Percentiles rank a stretch among this genome's conserved stretches.
These are phyloP conservation scores for Actinernus sp. DNA, from an alignment of 92 coral and sea anemone species.

Conservation along the genomic window DNA sequence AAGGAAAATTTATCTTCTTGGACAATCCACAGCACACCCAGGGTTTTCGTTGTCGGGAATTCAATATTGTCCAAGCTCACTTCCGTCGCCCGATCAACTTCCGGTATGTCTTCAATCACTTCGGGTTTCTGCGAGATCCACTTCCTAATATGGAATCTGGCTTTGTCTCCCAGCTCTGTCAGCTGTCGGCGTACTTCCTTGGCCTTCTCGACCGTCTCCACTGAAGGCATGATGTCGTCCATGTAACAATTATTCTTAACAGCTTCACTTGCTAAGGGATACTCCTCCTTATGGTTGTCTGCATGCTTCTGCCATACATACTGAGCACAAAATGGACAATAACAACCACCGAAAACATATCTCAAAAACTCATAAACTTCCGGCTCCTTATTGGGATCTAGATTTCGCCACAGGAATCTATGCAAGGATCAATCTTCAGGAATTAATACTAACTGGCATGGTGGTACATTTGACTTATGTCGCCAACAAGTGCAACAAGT, in stretches of 20 bases:
- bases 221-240: slow-evolving; percentile 69
- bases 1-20: slow-evolving; percentile 59
- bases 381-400: slow-evolving; percentile 33
- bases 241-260: slow-evolving; percentile 57
- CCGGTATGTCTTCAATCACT: too few relatives aligned
- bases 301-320: slow-evolving; percentile 50
- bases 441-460: too few relatives aligned
- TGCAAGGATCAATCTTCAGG: too few relatives aligned
- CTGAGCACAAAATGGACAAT: slow-evolving; percentile 64
- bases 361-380: slow-evolving; percentile 54
- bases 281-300: slow-evolving; percentile 1
- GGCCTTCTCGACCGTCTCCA: slow-evolving; percentile 36
- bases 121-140: slow-evolving; percentile 58
- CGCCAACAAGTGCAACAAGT: slow-evolving; percentile 8
- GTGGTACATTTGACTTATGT: slow-evolving; percentile 44
- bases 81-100: too few relatives aligned
- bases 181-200: slow-evolving; percentile 54
- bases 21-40: slow-evolving; percentile 57
- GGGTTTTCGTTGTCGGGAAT: too few relatives aligned
- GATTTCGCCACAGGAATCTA: too few relatives aligned
- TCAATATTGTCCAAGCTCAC: too few relatives aligned
- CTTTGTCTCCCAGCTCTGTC: slow-evolving; percentile 53
- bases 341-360: slow-evolving; percentile 73
- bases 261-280: slow-evolving; percentile 31
- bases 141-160: slow-evolving; percentile 58